A percentile compares a stretch with the other conserved stretches of the same genome.
phyloP scores from a whole-genome alignment of 2,888 invertebrate species.

The Metallyticus violacea region DNA sequence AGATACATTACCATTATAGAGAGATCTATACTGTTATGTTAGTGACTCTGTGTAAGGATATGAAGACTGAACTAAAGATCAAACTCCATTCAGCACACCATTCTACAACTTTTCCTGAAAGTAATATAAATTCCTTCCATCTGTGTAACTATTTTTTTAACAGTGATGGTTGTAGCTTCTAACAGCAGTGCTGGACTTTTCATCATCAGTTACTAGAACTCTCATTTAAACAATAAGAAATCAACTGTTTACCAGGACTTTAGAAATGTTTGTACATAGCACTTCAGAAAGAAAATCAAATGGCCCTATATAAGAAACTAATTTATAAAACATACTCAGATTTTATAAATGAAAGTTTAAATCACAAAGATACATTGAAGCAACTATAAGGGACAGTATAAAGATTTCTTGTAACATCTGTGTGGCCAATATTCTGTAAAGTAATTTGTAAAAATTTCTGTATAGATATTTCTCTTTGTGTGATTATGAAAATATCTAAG shows the following conservation, averaged over 20 bases:
- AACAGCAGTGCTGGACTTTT: neutral
- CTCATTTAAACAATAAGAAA: too few species aligned
- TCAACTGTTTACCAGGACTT: too few species aligned
- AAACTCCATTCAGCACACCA: neutral
- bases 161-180: too few species aligned
- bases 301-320: neutral
- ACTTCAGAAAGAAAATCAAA: neutral
- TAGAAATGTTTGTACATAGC: neutral
- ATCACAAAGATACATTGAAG: neutral
- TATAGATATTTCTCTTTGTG: neutral
- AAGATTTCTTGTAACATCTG: too few species aligned
- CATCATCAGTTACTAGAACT: neutral
- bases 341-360: neutral
- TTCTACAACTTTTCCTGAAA: neutral
- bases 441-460: neutral
- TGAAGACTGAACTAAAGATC: neutral
- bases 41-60: neutral
- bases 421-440: neutral
- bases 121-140: neutral
- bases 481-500: slow-evolving; percentile 6
- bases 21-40: neutral
- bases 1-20: neutral
- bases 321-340: neutral
- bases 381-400: neutral
- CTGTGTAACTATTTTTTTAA: neutral